Evolutionary conservation across 2,797 vertebrate species (phyloP).

Genomic region (Helarctos malayanus): DNA sequence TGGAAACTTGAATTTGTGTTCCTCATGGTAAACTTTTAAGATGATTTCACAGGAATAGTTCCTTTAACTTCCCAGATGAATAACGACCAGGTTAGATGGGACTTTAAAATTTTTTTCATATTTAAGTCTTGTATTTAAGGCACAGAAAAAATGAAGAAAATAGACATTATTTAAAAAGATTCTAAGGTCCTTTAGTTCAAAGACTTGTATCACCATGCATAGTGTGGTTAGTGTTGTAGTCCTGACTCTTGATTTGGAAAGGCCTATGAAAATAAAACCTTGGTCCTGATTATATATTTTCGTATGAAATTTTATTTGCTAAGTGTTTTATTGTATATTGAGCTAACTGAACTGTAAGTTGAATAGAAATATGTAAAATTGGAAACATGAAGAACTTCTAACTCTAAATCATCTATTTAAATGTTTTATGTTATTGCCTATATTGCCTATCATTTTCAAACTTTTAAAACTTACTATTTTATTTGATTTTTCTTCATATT

Average conservation of each 20-base stretch:
- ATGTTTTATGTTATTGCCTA: background rate
- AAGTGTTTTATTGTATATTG: slow-evolving; percentile 6
- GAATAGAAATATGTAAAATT: slow-evolving; percentile 39
- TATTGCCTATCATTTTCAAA: slow-evolving; percentile 6
- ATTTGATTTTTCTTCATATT: slow-evolving; percentile 13
- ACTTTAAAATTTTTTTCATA: background rate
- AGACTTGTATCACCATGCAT: background rate
- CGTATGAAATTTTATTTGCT: slow-evolving; percentile 48
- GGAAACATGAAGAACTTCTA: background rate
- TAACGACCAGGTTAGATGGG: background rate
- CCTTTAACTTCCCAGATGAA: slow-evolving; percentile 22
- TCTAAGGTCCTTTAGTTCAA: slow-evolving; percentile 3
- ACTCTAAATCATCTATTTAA: background rate
- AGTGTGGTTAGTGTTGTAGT: background rate
- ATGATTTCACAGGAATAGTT: slow-evolving; percentile 40
- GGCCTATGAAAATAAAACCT: background rate
- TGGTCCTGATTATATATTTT: background rate
- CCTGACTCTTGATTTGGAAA: slow-evolving; percentile 58
- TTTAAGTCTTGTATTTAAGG: slow-evolving; percentile 47
- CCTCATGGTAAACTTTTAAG: slow-evolving; percentile 33
- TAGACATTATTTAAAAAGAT: slow-evolving; percentile 16
- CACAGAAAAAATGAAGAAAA: slow-evolving; percentile 20
- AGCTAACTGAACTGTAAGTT: background rate
- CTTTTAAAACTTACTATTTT: background rate
- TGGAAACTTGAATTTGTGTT: slow-evolving; percentile 37